Evolutionary conservation across 2,113 vertebrate genomes (phyloP).

Genomic region (Callaeas wilsoni): DNA sequence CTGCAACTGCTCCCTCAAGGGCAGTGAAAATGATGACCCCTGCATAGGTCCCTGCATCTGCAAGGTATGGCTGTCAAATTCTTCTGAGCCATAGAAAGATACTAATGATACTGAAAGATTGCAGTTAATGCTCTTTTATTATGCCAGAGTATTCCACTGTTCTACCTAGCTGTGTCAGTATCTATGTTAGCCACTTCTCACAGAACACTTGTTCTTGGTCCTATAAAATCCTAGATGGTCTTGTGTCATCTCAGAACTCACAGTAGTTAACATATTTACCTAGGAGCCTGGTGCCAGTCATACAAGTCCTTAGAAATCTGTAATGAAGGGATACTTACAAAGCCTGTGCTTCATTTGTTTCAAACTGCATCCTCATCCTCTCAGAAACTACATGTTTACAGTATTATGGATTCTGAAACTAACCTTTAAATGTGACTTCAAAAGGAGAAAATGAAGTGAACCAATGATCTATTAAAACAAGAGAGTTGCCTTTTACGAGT

Average conservation of each 20-base stretch:
- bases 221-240: background rate
- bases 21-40: conserved; percentile 81
- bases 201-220: background rate
- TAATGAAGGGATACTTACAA: background rate
- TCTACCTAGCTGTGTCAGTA: background rate
- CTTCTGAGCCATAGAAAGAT: background rate
- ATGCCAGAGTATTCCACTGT: background rate
- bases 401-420: background rate
- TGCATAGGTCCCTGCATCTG: conserved; percentile 80
- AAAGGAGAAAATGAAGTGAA: background rate
- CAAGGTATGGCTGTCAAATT: conserved; percentile 71
- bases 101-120: background rate
- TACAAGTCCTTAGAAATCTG: background rate
- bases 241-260: background rate
- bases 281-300: background rate
- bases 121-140: background rate
- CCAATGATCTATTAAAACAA: background rate
- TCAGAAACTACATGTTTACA: background rate
- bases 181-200: background rate
- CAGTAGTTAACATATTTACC: background rate
- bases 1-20: conserved; percentile 78
- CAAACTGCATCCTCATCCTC: background rate
- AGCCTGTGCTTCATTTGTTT: background rate
- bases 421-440: background rate
- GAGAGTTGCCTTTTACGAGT: background rate